Conservation (phyloP, 2,113 vertebrate genomes). For the Fulica atra region DNA sequence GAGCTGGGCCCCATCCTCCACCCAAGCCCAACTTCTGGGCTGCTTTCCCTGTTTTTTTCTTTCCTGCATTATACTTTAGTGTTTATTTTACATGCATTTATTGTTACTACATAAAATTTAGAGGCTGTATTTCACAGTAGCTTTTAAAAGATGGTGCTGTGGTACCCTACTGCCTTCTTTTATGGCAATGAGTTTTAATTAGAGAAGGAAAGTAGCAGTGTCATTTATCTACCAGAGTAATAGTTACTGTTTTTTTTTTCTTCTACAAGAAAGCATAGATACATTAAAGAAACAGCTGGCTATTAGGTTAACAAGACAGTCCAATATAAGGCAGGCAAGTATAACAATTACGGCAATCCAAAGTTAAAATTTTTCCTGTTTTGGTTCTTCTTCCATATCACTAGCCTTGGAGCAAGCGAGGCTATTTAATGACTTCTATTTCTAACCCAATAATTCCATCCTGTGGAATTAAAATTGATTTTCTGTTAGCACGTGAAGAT, state of each 20-base stretch:
- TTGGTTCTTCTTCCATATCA: neutral
- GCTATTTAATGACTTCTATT: constrained; percentile 54
- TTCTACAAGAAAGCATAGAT: neutral
- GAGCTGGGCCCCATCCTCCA: rapidly evolving
- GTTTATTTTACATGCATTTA: neutral
- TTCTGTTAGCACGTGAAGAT: constrained; percentile 68
- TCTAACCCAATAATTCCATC: constrained; percentile 62
- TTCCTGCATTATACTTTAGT: neutral
- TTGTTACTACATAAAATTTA: neutral
- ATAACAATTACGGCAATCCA: neutral
- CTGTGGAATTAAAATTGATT: constrained; percentile 75
- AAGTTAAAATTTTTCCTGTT: neutral
- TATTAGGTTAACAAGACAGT: constrained; percentile 14
- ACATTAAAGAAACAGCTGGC: neutral
- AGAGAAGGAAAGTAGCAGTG: neutral
- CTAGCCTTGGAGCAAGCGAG: neutral
- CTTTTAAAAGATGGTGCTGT: neutral
- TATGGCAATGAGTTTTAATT: constrained; percentile 21
- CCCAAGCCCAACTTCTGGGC: neutral
- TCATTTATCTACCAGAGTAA: neutral
- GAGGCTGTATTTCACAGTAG: neutral
- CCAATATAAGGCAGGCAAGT: neutral
- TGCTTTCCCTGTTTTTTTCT: neutral
- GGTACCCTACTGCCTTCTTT: neutral
- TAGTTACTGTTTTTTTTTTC: neutral